Evolutionary conservation across 92 coral and sea anemone genomes (phyloP).

Genomic region (Porites lobata): DNA sequence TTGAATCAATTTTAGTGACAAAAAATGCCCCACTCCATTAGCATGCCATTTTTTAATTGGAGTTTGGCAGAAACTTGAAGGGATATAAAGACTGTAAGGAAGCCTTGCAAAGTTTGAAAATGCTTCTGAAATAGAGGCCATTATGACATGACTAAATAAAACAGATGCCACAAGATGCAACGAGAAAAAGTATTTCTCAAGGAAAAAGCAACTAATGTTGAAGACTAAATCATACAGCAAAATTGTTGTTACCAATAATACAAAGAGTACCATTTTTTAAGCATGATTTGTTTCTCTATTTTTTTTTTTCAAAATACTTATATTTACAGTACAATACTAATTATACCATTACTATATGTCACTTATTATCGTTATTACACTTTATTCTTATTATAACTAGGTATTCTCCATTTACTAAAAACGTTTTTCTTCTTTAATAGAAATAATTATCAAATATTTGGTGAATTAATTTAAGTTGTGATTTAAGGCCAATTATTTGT

Average conservation of each 20-base stretch:
- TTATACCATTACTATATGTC: background rate
- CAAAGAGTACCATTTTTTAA: background rate
- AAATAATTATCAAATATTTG: background rate
- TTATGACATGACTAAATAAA: background rate
- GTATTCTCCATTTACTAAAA: background rate
- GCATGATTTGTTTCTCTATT: background rate
- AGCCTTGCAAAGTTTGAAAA: background rate
- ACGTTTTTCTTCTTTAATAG: background rate
- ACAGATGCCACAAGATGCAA: background rate
- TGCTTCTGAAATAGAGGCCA: background rate
- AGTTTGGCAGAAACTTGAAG: too few relatives aligned
- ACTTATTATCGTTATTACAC: background rate
- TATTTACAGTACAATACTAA: background rate
- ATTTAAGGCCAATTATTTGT: background rate
- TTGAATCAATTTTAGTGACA: too few relatives aligned
- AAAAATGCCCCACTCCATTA: too few relatives aligned
- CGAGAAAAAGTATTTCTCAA: background rate
- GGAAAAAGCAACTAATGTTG: background rate
- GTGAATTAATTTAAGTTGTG: background rate
- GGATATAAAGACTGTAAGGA: too few relatives aligned
- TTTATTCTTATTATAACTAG: background rate
- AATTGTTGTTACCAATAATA: background rate
- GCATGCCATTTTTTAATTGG: too few relatives aligned
- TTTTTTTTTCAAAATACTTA: background rate
- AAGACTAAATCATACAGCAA: background rate